Conservation (phyloP, 64 coral and sea anemone genomes). For the Dendronephthya gigantea region DNA sequence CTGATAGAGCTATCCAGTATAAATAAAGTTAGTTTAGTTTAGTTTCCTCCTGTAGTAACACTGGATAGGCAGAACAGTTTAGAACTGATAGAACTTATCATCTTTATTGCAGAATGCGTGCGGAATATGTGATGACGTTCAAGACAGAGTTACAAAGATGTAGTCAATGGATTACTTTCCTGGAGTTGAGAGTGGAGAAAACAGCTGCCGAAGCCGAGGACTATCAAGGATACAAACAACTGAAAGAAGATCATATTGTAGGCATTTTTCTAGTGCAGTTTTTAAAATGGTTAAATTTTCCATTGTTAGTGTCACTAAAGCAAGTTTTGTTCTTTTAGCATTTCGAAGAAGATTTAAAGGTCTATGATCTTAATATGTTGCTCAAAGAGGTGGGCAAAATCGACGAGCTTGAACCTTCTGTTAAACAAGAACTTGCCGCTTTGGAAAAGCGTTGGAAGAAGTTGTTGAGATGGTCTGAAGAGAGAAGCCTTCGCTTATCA, state of each 20-base stretch:
- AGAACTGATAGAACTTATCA: too few species aligned
- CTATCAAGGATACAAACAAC: background rate
- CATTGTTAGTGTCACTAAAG: too few species aligned
- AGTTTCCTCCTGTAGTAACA: too few species aligned
- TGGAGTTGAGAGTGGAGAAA: background rate
- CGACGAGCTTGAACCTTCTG: background rate
- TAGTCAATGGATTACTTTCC: background rate
- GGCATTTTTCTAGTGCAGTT: background rate
- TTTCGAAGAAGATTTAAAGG: conserved; percentile 15
- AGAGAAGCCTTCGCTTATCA: background rate
- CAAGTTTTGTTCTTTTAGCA: background rate
- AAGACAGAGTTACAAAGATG: conserved; percentile 12
- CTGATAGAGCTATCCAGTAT: too few species aligned
- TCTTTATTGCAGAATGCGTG: background rate
- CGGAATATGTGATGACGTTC: background rate
- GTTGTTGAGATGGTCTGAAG: background rate
- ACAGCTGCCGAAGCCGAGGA: background rate
- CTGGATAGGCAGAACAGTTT: too few species aligned
- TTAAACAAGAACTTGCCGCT: conserved; percentile 1
- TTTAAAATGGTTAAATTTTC: too few species aligned
- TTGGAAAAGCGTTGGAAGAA: conserved; percentile 17
- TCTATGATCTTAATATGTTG: background rate
- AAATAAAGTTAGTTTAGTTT: too few species aligned
- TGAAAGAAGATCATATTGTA: background rate
- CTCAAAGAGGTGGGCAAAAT: background rate